Conservation (phyloP, 2,888 invertebrate genomes). For the Athripsodes cinereus region DNA sequence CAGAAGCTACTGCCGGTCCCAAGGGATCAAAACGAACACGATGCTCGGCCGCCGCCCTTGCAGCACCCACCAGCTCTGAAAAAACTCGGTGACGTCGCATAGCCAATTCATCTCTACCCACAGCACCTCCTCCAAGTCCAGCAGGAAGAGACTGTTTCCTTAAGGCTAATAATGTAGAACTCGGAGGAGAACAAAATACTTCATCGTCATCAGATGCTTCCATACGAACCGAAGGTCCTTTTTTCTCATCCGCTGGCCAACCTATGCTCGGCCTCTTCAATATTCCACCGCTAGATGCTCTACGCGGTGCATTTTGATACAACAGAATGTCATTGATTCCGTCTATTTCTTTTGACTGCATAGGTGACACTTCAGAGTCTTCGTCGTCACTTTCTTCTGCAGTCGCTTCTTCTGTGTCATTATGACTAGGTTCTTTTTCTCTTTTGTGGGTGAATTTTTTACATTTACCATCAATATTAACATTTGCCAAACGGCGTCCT, state of each 20-base stretch:
- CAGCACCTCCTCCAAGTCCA: conserved; percentile 69
- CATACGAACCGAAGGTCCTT: conserved; percentile 4
- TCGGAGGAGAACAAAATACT: conserved; percentile 52
- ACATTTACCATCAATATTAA: background rate
- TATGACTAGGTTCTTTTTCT: background rate
- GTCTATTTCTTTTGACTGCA: background rate
- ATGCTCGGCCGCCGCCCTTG: conserved; percentile 66
- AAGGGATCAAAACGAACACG: conserved; percentile 70
- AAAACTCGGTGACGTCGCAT: conserved; percentile 71
- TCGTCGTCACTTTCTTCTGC: conserved; percentile 14
- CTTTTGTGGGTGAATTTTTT: conserved; percentile 21
- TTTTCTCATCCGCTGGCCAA: conserved; percentile 14
- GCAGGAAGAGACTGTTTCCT: conserved; percentile 47
- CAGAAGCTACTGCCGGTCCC: conserved; percentile 59
- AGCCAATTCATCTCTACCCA: conserved; percentile 72
- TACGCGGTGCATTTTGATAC: conserved; percentile 8
- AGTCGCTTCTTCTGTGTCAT: background rate
- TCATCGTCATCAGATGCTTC: conserved; percentile 47
- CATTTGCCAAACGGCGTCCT: no score
- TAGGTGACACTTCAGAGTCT: background rate
- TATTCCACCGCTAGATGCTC: conserved; percentile 25
- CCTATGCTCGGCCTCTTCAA: conserved; percentile 26
- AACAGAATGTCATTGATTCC: conserved; percentile 5
- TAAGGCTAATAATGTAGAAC: conserved; percentile 34
- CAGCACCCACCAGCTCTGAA: conserved; percentile 68